phyloP scores from a whole-genome alignment of 2,797 vertebrate species.

The Argyrosomus regius region DNA sequence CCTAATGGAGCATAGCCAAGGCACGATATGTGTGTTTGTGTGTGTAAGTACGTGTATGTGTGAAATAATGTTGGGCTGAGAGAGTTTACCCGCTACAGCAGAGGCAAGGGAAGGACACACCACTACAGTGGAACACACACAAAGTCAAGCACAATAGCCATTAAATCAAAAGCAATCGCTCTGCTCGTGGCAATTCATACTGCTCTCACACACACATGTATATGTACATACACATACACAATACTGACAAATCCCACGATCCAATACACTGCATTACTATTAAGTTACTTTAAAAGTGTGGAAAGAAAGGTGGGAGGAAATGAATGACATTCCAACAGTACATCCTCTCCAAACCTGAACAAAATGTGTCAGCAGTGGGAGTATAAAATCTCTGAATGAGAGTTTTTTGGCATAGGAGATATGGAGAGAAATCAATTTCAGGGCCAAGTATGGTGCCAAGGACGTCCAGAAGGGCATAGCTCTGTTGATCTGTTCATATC shows the following conservation, averaged over 20 bases:
- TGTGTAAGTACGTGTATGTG: constrained; percentile 46
- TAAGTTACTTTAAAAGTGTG: constrained; percentile 68
- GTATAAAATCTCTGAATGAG: constrained; percentile 80
- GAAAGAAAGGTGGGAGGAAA: constrained; percentile 57
- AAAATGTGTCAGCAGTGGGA: constrained; percentile 77
- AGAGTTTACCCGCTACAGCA: constrained; percentile 60
- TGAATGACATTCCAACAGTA: constrained; percentile 74
- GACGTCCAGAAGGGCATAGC: constrained; percentile 83
- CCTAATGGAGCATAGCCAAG: constrained; percentile 81
- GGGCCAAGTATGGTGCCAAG: constrained; percentile 84
- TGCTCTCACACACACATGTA: constrained; percentile 60
- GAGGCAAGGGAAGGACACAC: constrained; percentile 71
- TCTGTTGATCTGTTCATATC: constrained; percentile 83
- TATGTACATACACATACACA: constrained; percentile 46
- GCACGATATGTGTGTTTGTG: constrained; percentile 55
- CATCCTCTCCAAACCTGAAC: constrained; percentile 73
- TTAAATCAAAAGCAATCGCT: constrained; percentile 80
- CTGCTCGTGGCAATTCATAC: constrained; percentile 66
- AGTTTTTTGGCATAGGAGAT: constrained; percentile 80
- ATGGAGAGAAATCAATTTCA: constrained; percentile 82
- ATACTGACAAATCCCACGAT: constrained; percentile 56
- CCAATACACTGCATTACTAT: constrained; percentile 55
- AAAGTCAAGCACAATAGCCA: constrained; percentile 74
- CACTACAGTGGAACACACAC: constrained; percentile 67
- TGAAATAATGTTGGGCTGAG: constrained; percentile 69